Base-by-base conservation (phyloP, 2,888 invertebrate species). In the Chorisops tibialis region DNA sequence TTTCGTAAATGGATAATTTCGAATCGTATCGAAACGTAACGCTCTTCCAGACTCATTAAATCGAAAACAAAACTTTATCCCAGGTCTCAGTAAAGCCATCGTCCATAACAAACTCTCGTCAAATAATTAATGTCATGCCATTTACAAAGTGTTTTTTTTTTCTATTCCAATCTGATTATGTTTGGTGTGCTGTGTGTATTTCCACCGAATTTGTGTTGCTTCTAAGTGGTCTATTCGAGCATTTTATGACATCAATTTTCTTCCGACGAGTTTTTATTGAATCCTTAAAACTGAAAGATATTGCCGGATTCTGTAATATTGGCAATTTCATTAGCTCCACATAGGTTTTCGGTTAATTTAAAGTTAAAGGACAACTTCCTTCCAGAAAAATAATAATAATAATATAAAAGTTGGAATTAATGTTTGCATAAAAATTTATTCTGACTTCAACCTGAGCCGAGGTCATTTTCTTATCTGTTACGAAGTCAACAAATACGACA, bases 261-360 rank as follows among this genome's bases (percentile, higher is more conserved):
- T 39, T 54, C 41, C 54, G 41, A 54, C 41, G 54, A 39, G 54
- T 54, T 54, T 54, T 54, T 54, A 54, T 54, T 54, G 54, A 54
- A 24, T 41, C 54, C 54, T 54, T 54, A 54, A 54, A 54, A 54
- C 30, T 9, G 30, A 30, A 9, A 30, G 30, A 30, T 7, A 1
- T 5, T 7, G 2, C 12, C 41, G 5, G 16, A 16, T 41, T 11
- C 14, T 41, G 6, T 4, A 3, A n/a, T 41, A 41, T 50, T 14
- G 35, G 50, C n/a, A 50, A 50, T 50, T 50, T 35, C 2, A 35
- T 50, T 35, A 30, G 37, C 30, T 30, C 30, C 5, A 30, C 30
- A 30, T 30, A 24, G 21, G 14, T 35, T 47, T 35, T 35, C 24
- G 37, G 35, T 35, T 35, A 16, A n/a, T 50, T n/a, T 35, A 14